A percentile compares a stretch with the other conserved stretches of the same genome.
Evolutionary conservation across 2,797 vertebrate species (phyloP).

Genomic region (Vireo griseus): DNA sequence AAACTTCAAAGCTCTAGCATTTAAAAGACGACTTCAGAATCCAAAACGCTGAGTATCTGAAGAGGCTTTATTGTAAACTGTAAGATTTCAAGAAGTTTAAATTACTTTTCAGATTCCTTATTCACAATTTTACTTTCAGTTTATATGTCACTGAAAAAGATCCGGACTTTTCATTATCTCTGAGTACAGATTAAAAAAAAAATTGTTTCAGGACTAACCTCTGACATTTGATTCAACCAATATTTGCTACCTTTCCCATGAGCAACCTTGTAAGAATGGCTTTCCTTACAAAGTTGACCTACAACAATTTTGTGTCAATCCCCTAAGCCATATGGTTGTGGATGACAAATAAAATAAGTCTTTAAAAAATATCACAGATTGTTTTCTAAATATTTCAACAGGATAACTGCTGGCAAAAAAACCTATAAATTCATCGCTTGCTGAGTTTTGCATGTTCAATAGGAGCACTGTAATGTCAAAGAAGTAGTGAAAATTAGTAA

Average conservation of each 20-base stretch:
- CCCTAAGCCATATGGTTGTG: neutral
- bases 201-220: neutral
- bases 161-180: neutral
- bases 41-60: neutral
- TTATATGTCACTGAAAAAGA: neutral
- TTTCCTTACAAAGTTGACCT: neutral
- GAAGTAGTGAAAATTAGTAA: neutral
- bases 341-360: neutral
- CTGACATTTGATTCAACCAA: neutral
- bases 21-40: neutral
- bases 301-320: neutral
- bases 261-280: neutral
- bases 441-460: neutral
- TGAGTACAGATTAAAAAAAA: neutral
- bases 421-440: neutral
- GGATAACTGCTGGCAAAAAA: neutral
- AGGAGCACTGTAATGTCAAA: neutral
- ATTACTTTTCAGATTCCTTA: neutral
- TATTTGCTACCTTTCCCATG: neutral
- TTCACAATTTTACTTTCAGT: neutral
- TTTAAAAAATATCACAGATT: neutral
- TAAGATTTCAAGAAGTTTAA: neutral
- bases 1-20: neutral
- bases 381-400: neutral
- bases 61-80: neutral